These are phyloP conservation scores for Enteromius fasciolatus DNA, from an alignment of 2,797 vertebrate genomes.

Conservation along the genomic window DNA sequence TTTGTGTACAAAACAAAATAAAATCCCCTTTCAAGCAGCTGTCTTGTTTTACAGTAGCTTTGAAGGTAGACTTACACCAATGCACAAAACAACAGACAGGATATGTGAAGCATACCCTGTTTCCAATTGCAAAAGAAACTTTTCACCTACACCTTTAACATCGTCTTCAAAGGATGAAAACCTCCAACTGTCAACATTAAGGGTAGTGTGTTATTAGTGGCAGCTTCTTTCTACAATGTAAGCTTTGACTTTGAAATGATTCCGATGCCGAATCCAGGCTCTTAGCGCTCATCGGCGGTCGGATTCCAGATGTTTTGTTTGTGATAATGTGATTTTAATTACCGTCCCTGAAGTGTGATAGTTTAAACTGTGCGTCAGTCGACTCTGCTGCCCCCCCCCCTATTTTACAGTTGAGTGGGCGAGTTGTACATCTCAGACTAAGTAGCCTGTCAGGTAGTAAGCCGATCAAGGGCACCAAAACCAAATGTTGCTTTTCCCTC, in stretches of 20 bases:
- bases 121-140: neutral
- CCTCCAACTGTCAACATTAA: neutral
- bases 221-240: constrained; percentile 9
- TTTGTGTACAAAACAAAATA: constrained; percentile 53
- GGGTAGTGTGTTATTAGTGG: neutral
- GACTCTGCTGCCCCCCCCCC: constrained; percentile 63
- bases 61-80: constrained; percentile 39
- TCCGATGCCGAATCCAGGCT: constrained; percentile 10
- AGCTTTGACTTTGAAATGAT: constrained; percentile 37
- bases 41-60: constrained; percentile 47
- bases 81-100: constrained; percentile 12
- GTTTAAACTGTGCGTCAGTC: constrained; percentile 67
- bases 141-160: constrained; percentile 33
- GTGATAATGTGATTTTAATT: constrained; percentile 83
- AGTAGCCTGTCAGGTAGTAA: constrained; percentile 68
- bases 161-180: constrained; percentile 24
- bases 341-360: constrained; percentile 74
- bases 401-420: constrained; percentile 69
- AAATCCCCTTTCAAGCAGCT: constrained; percentile 40
- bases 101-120: constrained; percentile 11
- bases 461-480: constrained; percentile 43
- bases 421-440: constrained; percentile 76
- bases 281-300: constrained; percentile 7
- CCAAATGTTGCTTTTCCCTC: constrained; percentile 28
- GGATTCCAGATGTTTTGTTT: constrained; percentile 66